Evolutionary conservation across 92 coral and sea anemone species (phyloP), one percentile per base, ranked within the genome.

Genomic region (Palythoa grandis): DNA sequence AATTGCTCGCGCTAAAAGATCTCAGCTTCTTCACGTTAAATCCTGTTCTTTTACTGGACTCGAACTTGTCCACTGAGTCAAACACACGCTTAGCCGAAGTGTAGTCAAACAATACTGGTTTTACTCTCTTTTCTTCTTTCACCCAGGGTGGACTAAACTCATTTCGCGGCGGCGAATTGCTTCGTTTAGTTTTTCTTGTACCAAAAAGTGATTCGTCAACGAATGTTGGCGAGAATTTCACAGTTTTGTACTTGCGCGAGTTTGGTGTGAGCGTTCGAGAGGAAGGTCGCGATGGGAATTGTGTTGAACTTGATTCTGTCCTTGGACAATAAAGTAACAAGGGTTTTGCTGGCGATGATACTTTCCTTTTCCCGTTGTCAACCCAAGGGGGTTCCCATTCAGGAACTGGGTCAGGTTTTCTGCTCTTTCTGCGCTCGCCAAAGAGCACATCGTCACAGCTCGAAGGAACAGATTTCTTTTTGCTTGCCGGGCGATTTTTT

Each of bases 311-410:
- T 63, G 69, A 63, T 48, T 40, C 22, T 3, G 58, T 70, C 15
- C 92, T 88, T 47, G 98, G 98, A 23, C 98, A 92, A 86, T 96
- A 96, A 74, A 95, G 92, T 70, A 96, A 70, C 77, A 96, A 84
- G 52, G 98, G 98, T 85, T 86, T 92, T 3, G 93, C 88, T 37
- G 87, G 85, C 12, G 95, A 74, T 74, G 91, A 86, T 19, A 80
- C n/a, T 65, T 88, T 87, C 11, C 63, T 68, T 76, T 92, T 94
- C 2, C 94, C 95, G 57, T 68, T 87, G 53, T 94, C 95, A 23
- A 88, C 86, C 98, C 98, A 94, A 3, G 95, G 98, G 19, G 98
- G 98, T 38, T 96, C 96, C 88, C 95, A 96, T 79, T 90, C 88
- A 10, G 90, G 73, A 1, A 82, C 88, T 50, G 85, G 87, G 43